Evolutionary conservation across 2,888 invertebrate genomes (phyloP).

Genomic region (Portevinia maculata): DNA sequence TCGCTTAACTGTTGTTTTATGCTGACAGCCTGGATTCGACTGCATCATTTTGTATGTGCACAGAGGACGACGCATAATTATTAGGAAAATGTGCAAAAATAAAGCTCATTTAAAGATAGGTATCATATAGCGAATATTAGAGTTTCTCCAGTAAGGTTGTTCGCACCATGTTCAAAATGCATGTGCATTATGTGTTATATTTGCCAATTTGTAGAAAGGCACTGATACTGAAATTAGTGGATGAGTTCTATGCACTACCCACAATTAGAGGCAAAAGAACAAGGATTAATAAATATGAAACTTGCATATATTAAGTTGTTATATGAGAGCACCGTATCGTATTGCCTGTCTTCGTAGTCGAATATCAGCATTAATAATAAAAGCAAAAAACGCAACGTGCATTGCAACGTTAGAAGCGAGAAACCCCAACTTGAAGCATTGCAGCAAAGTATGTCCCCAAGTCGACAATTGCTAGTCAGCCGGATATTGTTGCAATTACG

Average conservation of each 20-base stretch:
- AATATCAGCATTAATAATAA: conserved; percentile 16
- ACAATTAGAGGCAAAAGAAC: conserved; percentile 23
- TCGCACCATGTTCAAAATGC: conserved; percentile 34
- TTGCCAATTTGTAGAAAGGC: conserved; percentile 16
- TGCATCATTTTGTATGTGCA: conserved; percentile 9
- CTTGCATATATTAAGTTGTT: conserved; percentile 38
- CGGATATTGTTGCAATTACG: conserved; percentile 35
- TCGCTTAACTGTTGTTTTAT: conserved; percentile 4
- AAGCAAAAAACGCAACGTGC: conserved; percentile 16
- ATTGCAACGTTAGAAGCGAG: conserved; percentile 1
- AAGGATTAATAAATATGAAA: conserved; percentile 36
- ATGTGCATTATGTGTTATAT: conserved; percentile 5
- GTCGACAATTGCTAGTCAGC: conserved; percentile 32
- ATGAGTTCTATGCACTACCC: conserved; percentile 16
- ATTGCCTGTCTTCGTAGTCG: conserved; percentile 5
- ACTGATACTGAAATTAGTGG: not conserved
- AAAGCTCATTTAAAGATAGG: conserved; percentile 26
- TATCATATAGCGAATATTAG: conserved; percentile 33
- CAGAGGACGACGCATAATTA: not conserved
- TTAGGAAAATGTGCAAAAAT: conserved; percentile 25
- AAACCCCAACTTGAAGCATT: conserved; percentile 10
- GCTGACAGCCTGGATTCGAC: conserved; percentile 13
- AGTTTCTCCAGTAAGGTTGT: conserved; percentile 22
- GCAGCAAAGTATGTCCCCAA: conserved; percentile 16
- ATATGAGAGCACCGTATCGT: conserved; percentile 5